These are phyloP conservation scores for Branchellion lobata DNA, from an alignment of 2,888 invertebrate genomes.

Conservation along the genomic window DNA sequence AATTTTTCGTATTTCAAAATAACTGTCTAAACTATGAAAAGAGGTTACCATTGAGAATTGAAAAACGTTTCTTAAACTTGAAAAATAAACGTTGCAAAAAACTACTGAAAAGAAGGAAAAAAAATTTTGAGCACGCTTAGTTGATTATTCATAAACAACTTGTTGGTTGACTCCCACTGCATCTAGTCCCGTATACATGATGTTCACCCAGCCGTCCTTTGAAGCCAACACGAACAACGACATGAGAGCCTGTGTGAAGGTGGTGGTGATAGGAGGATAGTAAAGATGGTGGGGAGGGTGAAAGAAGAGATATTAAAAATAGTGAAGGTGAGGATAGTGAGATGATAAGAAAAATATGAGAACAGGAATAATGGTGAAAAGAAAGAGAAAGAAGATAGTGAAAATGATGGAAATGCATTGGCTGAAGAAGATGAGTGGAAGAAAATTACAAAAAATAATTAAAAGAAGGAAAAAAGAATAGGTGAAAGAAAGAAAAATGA, in stretches of 20 bases:
- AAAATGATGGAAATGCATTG: too few species aligned
- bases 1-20: too few species aligned
- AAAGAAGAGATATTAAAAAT: too few species aligned
- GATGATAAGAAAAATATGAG: not conserved
- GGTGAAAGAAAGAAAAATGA: too few species aligned
- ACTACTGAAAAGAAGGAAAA: too few species aligned
- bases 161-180: constrained; percentile 96
- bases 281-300: not conserved
- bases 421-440: too few species aligned
- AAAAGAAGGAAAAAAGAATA: too few species aligned
- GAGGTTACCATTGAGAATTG: too few species aligned
- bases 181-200: constrained; percentile 99
- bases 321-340: not conserved
- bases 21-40: too few species aligned
- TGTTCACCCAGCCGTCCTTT: constrained; percentile 99
- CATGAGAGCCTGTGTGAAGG: constrained; percentile 79
- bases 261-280: not conserved
- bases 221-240: constrained; percentile 96
- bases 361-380: not conserved
- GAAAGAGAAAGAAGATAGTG: not conserved
- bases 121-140: too few species aligned
- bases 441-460: too few species aligned
- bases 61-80: not conserved
- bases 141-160: too few species aligned
- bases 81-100: not conserved